Base-by-base conservation (phyloP, 2,113 vertebrate genomes). In the Tretioscincus oriximinensis region DNA sequence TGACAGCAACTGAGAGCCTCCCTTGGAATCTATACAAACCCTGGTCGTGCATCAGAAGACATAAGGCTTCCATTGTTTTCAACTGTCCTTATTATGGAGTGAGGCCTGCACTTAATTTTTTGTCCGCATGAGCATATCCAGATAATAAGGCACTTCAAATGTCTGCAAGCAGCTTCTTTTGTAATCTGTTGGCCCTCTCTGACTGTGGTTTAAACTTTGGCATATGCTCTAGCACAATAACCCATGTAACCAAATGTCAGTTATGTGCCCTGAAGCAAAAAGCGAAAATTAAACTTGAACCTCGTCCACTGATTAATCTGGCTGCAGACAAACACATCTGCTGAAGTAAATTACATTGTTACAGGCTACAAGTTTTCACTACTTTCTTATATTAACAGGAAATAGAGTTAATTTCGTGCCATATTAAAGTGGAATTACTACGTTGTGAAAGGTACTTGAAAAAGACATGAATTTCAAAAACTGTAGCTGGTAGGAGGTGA, bases 151-250 rank as follows among this genome's bases (percentile, higher is more conserved):
- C 1, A 6, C 90, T 92, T 90, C 84, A 93, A 85, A 84, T 83
- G 91, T 87, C 89, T 90, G 84, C 82, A 70, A 81, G 78, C 85
- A 90, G 79, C 86, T 88, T 92, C 90, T 91, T 91, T 88, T 85
- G 86, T 65, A 88, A 92, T 90, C 78, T 90, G 80, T 85, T 89
- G 90, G 89, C 91, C 91, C 88, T 88, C 90, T 92, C 86, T 80
- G 92, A 86, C 86, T 92, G 90, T 90, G 91, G 92, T 91, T 93
- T 93, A 93, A 93, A 92, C 92, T 93, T 90, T 93, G 92, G 89
- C 92, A 92, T 93, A 93, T 91, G 90, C 90, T 76, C 88, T 89
- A 88, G 22, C 76, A 86, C 90, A 92, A 90, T 92, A 90, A 86
- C 88, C 89, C 89, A 90, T 84, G 85, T 90, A 93, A 92, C 78